Evolutionary conservation across 2,113 vertebrate species (phyloP).

Genomic region (Callipepla squamata): DNA sequence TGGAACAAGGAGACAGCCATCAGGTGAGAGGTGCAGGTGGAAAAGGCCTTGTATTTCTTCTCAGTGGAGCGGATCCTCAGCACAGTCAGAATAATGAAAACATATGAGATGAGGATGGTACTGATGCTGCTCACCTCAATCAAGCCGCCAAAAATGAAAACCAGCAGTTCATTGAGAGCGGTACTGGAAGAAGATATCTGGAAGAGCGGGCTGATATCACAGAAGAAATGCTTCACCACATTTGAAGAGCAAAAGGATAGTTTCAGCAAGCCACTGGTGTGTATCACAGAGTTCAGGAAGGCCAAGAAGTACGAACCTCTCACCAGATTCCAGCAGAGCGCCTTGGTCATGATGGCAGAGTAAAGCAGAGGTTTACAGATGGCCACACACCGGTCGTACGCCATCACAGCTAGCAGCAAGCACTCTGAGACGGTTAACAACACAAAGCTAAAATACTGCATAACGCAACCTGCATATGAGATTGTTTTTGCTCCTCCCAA

Average conservation of each 20-base stretch:
- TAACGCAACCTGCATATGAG: not conserved
- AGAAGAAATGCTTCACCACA: not conserved
- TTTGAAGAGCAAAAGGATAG: not conserved
- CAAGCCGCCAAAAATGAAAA: not conserved
- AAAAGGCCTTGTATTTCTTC: too few species aligned
- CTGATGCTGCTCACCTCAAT: too few species aligned
- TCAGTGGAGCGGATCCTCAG: too few species aligned
- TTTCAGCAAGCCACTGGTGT: not conserved
- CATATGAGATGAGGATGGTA: too few species aligned
- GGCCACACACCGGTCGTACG: not conserved
- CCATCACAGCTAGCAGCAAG: not conserved
- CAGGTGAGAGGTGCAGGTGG: too few species aligned
- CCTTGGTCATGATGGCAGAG: not conserved
- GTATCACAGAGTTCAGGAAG: not conserved
- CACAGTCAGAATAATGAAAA: too few species aligned
- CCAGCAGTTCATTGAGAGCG: not conserved
- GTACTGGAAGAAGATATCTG: not conserved
- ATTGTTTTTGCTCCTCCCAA: not conserved
- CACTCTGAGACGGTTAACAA: constrained; percentile 22
- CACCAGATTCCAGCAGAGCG: not conserved
- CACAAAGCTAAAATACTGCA: constrained; percentile 49
- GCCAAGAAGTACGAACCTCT: not conserved
- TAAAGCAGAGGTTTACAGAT: not conserved
- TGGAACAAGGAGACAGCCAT: too few species aligned
- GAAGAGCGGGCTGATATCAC: not conserved